Conservation (phyloP, 2,113 vertebrate species). For the Pachyramphus minor region DNA sequence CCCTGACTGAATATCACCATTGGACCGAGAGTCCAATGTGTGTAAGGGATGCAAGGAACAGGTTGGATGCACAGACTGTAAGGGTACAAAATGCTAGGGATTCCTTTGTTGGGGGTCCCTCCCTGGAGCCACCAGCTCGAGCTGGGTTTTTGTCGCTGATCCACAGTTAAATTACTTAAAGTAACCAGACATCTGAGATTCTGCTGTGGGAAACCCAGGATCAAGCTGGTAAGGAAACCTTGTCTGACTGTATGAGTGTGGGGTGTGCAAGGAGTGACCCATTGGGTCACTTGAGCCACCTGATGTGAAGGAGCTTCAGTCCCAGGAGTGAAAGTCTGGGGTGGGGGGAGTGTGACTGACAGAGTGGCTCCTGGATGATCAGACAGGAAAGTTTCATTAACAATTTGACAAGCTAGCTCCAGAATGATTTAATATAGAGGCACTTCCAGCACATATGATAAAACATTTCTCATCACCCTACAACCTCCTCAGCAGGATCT, state of each 20-base stretch:
- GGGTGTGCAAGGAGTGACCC: not conserved
- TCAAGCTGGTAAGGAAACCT: not conserved
- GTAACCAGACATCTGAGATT: not conserved
- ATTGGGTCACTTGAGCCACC: accelerated
- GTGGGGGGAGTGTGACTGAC: not conserved
- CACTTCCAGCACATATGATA: not conserved
- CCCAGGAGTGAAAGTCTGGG: not conserved
- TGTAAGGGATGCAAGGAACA: not conserved
- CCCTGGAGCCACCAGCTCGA: not conserved
- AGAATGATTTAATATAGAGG: not conserved
- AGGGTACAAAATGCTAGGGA: not conserved
- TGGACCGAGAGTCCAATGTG: not conserved
- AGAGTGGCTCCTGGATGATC: not conserved
- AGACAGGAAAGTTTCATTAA: not conserved
- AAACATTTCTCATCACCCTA: not conserved
- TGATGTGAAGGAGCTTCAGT: not conserved
- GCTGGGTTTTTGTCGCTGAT: not conserved
- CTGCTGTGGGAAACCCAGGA: not conserved
- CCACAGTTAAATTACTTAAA: accelerated
- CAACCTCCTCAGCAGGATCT: not conserved
- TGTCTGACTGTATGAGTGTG: not conserved
- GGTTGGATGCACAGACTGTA: too few relatives aligned
- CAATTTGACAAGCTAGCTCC: not conserved
- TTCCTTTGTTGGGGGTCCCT: not conserved
- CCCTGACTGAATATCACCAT: not conserved